Evolutionary conservation across 2,797 vertebrate species (phyloP).

Genomic region (Pyrocephalus nanus): DNA sequence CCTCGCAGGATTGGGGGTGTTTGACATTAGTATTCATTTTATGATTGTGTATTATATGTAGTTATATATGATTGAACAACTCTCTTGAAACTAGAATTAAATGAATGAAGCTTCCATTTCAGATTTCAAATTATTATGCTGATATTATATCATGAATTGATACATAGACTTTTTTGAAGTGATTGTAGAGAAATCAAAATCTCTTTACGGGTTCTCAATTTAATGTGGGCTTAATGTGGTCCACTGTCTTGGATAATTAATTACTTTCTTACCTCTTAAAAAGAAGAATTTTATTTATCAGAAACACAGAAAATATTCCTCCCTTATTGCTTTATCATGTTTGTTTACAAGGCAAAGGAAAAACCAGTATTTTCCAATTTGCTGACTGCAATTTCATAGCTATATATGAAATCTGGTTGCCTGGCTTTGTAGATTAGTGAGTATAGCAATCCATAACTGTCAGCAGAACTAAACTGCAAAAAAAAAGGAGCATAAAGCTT

Average conservation of each 20-base stretch:
- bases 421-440: background rate
- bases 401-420: background rate
- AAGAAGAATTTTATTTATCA: background rate
- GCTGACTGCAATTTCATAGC: background rate
- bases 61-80: background rate
- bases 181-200: background rate
- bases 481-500: background rate
- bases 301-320: background rate
- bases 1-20: background rate
- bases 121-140: background rate
- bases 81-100: background rate
- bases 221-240: background rate
- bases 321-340: background rate
- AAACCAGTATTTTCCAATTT: background rate
- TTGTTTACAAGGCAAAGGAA: background rate
- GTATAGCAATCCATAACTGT: background rate
- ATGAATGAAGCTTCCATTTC: background rate
- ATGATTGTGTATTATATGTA: background rate
- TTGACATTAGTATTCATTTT: background rate
- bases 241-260: background rate
- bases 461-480: background rate
- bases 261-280: background rate
- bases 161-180: background rate
- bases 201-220: background rate
- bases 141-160: background rate